Evolutionary conservation across 2,113 vertebrate species (phyloP), one percentile per base, ranked within the genome.

Genomic region (Rhinichthys klamathensis): DNA sequence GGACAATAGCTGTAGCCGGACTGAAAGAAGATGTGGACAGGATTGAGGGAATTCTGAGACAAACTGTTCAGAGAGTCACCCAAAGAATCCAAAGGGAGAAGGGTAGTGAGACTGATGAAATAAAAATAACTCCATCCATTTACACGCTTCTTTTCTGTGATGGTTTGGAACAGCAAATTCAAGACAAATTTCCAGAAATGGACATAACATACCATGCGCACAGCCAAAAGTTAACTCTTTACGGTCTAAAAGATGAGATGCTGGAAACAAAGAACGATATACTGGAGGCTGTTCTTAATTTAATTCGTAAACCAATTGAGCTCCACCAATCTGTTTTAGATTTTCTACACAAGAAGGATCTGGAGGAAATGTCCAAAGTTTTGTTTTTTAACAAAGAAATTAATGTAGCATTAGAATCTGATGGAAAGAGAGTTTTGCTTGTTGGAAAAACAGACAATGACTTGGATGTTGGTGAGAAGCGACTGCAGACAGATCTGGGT

Each of bases 221-320:
- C 0, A 78, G 77, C 84, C 69, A 88, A 0, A 38, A 82, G 3
- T 8, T 98, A 70, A 87, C 35, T 3, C 8, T 98, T 0, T 93
- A 87, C 80, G 97, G 97, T 2, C 85, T 96, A 21, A 73, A 4
- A 1, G 21, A 91, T 0, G 96, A 98, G 32, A 94, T 97, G 23
- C 91, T 93, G 61, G 89, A 88, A 91, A 88, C 91, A 27, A 96
- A 86, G 84, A 92, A 90, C 87, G 85, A 91, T 2, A 89, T 98
- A 77, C 89, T 91, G 2, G 91, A 95, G 35, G 89, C 85, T 32
- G 12, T 92, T 2, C 0, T 89, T 13, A 15, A 11, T 75, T 70
- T 98, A 84, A 91, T 90, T 54, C 38, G 32, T 25, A 90, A 90
- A 75, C 82, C 74, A 4, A 12, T 96, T 79, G 72, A 85, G 1